Percentiles rank a stretch among this genome's conserved stretches.
These are phyloP conservation scores for Chironex yamaguchii DNA, from an alignment of 30 jellyfish, hydroid and myxozoan genomes.

Conservation along the genomic window DNA sequence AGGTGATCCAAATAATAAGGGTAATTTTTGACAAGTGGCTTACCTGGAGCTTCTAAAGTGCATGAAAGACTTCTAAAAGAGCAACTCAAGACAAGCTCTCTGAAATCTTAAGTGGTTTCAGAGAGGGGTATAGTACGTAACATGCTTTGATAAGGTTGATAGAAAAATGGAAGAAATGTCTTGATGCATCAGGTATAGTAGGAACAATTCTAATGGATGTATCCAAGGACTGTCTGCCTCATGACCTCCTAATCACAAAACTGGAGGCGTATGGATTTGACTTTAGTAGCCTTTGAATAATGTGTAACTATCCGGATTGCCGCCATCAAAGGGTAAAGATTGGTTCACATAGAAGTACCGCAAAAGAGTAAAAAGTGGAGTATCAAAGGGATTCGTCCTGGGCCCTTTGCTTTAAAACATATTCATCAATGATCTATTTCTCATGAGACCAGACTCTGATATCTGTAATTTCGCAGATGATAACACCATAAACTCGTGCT, in stretches of 20 bases:
- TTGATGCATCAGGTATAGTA: constrained; percentile 42
- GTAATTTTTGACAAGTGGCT: too few species aligned
- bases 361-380: constrained; percentile 1
- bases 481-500: constrained; percentile 17
- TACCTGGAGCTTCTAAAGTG: too few species aligned
- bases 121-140: too few species aligned
- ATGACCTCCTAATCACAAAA: constrained; percentile 54
- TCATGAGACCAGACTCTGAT: constrained; percentile 22
- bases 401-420: constrained; percentile 36
- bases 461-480: constrained; percentile 42
- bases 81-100: too few species aligned
- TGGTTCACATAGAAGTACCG: constrained; percentile 9
- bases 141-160: too few species aligned
- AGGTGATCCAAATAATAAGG: too few species aligned
- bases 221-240: constrained; percentile 63
- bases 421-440: constrained; percentile 32
- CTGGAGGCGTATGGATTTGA: constrained; percentile 55
- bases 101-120: too few species aligned
- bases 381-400: constrained; percentile 39
- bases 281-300: constrained; percentile 15
- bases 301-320: constrained; percentile 33
- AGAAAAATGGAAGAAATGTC: constrained; percentile 46
- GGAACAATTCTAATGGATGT: constrained; percentile 60
- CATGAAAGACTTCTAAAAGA: too few species aligned
- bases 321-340: constrained; percentile 30